These are phyloP conservation scores for Sarcophaga caerulescens DNA, from an alignment of 2,888 invertebrate genomes.

Conservation along the genomic window DNA sequence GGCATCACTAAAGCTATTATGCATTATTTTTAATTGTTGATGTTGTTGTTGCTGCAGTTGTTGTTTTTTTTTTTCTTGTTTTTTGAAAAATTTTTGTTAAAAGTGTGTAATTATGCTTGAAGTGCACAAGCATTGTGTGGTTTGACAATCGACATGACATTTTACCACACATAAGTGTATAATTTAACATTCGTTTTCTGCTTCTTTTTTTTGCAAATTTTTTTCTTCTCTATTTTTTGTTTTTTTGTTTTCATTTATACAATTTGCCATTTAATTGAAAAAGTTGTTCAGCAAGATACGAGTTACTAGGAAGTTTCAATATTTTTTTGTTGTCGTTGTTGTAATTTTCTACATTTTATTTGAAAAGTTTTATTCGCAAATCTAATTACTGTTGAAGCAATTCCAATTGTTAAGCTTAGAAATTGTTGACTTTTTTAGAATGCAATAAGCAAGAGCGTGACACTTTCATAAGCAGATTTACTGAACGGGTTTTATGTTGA, in stretches of 20 bases:
- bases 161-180: conserved; percentile 68
- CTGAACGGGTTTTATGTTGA: too few relatives aligned
- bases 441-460: too few relatives aligned
- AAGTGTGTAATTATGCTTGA: conserved; percentile 67
- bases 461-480: too few relatives aligned
- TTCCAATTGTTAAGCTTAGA: background rate
- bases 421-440: too few relatives aligned
- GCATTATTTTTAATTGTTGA: conserved; percentile 46
- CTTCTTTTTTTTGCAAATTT: too few relatives aligned
- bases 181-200: conserved; percentile 53
- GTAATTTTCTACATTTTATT: conserved; percentile 15
- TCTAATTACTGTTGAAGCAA: conserved; percentile 11
- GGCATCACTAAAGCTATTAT: conserved; percentile 56
- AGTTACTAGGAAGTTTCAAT: background rate
- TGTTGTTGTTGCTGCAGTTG: conserved; percentile 29
- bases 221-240: background rate
- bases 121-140: conserved; percentile 64
- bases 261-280: conserved; percentile 63
- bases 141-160: conserved; percentile 70
- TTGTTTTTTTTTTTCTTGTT: conserved; percentile 18
- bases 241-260: conserved; percentile 6
- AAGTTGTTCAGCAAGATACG: conserved; percentile 49
- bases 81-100: conserved; percentile 51
- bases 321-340: background rate
- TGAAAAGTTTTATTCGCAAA: conserved; percentile 34